Conservation (phyloP, 64 coral and sea anemone genomes). For the Porites australiensis region DNA sequence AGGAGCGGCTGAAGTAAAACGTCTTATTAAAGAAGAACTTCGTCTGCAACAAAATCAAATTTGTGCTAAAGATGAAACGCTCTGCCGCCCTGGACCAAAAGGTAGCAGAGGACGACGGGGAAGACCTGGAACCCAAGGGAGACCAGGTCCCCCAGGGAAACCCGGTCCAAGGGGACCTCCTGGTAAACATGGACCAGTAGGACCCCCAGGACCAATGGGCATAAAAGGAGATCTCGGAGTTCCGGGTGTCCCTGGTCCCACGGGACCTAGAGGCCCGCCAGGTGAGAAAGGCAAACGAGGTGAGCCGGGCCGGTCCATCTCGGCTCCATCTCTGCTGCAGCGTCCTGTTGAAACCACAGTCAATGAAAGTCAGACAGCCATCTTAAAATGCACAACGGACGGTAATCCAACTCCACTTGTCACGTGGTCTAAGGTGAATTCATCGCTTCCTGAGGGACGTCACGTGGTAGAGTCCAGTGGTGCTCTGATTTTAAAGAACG, state of each 20-base stretch:
- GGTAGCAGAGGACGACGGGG: conserved; percentile 60
- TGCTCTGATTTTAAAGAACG: conserved; percentile 18
- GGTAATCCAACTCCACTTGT: conserved; percentile 57
- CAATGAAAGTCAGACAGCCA: conserved; percentile 51
- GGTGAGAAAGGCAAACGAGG: conserved; percentile 53
- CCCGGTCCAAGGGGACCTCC: conserved; percentile 44
- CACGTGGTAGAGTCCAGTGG: conserved; percentile 22
- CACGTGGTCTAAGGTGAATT: conserved; percentile 60
- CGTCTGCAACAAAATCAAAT: conserved; percentile 43
- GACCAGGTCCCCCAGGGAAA: conserved; percentile 23
- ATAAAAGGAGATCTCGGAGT: conserved; percentile 41
- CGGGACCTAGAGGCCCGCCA: conserved; percentile 42
- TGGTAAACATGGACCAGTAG: conserved; percentile 63
- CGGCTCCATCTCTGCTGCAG: conserved; percentile 40
- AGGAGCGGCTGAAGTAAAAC: background rate
- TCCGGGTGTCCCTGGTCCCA: conserved; percentile 48
- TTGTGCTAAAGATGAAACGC: conserved; percentile 56
- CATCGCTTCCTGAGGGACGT: conserved; percentile 6
- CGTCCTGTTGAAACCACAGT: conserved; percentile 32
- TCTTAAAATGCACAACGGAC: conserved; percentile 59
- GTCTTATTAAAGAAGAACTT: conserved; percentile 24
- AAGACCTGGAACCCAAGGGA: conserved; percentile 45
- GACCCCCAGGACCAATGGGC: conserved; percentile 25
- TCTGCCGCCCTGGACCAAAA: conserved; percentile 65
- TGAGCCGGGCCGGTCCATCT: conserved; percentile 57